Evolutionary conservation across 2,888 invertebrate species (phyloP), one percentile per base, ranked within the genome.

Genomic region (Aethes cnicana): DNA sequence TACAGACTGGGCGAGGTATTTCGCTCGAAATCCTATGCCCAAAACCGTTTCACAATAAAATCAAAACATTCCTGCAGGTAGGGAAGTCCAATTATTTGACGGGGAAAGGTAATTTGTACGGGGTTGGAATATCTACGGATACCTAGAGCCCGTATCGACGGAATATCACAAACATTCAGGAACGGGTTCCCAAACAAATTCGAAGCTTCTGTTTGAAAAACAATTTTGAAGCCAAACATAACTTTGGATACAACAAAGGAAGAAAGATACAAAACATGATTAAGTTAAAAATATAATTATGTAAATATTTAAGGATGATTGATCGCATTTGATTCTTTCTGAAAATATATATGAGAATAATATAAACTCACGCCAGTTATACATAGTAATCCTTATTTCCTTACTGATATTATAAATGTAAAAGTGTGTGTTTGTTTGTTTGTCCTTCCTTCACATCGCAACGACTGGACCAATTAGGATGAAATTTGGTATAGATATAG

Each of bases 161-260:
- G 33, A 53, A 54, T 59, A 54, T 53, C 56, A 3, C 25, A 26
- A 54, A 54, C 56, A 56, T 53, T 48, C 54, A 18, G 41, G 48
- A 54, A 41, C 44, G 48, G 47, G 53, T 36, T 44, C 43, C 20
- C 47, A 20, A 11, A 37, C 32, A 21, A 55, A 54, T 48, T 55
- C 53, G 52, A 58, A 58, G 37, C 43, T 47, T 53, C 53, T 48
- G 42, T 44, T 50, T 41, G n/a, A 39, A 33, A 50, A 54, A 54
- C 55, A 54, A 59, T 57, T 49, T 49, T 52, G 50, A 47, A 46
- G 44, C 35, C 25, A 50, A 56, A 47, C 41, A n/a, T 30, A 36
- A 46, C 23, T 39, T 26, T 36, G 39, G 23, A 11, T 35, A 57
- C 55, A 53, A 54, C 56, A n/a, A n/a, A n/a, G n/a, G n/a, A n/a